Evolutionary conservation across 2,888 invertebrate species (phyloP), one percentile per base, ranked within the genome.

Genomic region (Xiphydria camelus): DNA sequence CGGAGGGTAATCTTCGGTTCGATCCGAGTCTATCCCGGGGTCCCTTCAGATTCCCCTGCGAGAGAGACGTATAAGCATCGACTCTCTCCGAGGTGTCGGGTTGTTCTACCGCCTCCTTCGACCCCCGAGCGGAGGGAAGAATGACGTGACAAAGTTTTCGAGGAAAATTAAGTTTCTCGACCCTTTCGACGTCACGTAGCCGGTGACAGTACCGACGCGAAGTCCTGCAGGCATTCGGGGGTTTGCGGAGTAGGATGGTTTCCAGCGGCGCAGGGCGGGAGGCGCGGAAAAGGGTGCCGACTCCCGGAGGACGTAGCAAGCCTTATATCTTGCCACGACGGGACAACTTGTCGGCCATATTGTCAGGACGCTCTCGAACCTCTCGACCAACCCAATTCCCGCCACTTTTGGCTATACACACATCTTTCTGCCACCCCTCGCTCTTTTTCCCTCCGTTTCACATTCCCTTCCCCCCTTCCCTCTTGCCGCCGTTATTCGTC

Each of bases 271-370:
- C 12, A 26, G 26, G 4, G 6, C 7, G 26, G 26, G 14, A 10
- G 10, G 26, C 2, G 26, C 7, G 26, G 34, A 23, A 18, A 18
- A 46, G 57, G 55, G 52, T 53, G 57, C 51, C 49, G 53, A 57
- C 45, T 64, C 57, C 51, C 39, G 25, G 23, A 45, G 48, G 54
- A 46, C 38, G 36, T 34, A 34, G 40, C 48, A 21, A 43, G 50
- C 53, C 55, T 57, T 59, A 62, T 58, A 62, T 59, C 62, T 63
- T 53, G 58, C 47, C 54, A 48, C 54, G 61, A 57, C 56, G 52
- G 53, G 55, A 53, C 52, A 47, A 55, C 54, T 54, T 47, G 45
- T 53, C 52, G 39, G 49, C 51, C 59, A 54, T 59, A 58, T 59
- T 56, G 54, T 46, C 32, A 38, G 36, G 47, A 38, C 36, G n/a